Base-by-base conservation (phyloP, 92 coral and sea anemone species). In the Siderastrea siderea region DNA sequence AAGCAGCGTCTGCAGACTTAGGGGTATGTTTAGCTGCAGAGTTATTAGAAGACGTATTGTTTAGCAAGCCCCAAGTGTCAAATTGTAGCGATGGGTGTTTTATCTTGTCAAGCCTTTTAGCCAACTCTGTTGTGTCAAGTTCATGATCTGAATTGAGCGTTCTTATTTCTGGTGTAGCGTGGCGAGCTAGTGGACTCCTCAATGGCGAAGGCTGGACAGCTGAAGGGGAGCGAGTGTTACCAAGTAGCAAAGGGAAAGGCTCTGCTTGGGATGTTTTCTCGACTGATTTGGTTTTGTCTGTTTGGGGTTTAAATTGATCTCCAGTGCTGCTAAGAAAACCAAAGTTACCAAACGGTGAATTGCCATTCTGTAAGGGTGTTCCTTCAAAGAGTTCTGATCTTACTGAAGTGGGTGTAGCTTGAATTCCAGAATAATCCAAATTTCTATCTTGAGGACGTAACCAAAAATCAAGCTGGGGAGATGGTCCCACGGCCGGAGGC, bases 381-480 rank as follows among this genome's bases (percentile, higher is more conserved):
- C 47, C 86, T 2, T 82, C 78, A 47, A 46, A 26, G 17, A n/a
- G 59, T 14, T 47, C 78, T 67, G 65, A 10, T 54, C 68, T n/a
- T n/a, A 49, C 65, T 16, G 78, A n/a, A 47, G 9, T 45, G 8
- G 86, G 68, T 58, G 58, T 45, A 6, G 54, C 59, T 50, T 82
- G 75, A 55, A 69, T 46, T 47, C 57, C 63, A 67, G 64, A 38
- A 13, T n/a, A 2, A 65, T 45, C 60, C 45, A 44, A 14, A 58
- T 46, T 46, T n/a, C 78, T 19, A 45, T 17, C 63, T 49, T 57
- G 86, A 46, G 78, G 86, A 58, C 46, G 78, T 44, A 82, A 78
- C 86, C 86, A 82, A 74, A 71, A 82, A 11, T 71, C 78, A 45
- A 82, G 86, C n/a, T 58, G 66, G 44, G 86, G 86, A 2, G 86